Evolutionary conservation across 2,113 vertebrate genomes (phyloP).

Genomic region (Arvicanthis niloticus): DNA sequence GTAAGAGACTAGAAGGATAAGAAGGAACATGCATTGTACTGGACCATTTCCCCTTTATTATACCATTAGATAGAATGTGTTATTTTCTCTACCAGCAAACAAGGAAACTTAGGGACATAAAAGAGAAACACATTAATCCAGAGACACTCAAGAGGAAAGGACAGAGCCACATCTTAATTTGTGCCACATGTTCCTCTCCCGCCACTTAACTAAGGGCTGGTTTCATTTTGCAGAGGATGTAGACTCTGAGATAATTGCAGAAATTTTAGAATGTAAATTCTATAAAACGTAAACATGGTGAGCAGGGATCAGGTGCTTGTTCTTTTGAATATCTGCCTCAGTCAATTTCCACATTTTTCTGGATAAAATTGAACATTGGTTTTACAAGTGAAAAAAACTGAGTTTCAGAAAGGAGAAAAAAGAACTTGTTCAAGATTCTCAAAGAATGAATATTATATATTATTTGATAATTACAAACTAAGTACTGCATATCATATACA

Average conservation of each 20-base stretch:
- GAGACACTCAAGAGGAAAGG: neutral
- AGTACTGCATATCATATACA: neutral
- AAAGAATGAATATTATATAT: neutral
- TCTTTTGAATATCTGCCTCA: neutral
- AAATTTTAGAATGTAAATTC: neutral
- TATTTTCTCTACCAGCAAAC: neutral
- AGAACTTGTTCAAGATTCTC: neutral
- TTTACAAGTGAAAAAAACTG: slow-evolving; percentile 29
- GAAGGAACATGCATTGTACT: no score
- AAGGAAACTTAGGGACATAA: neutral
- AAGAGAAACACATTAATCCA: neutral
- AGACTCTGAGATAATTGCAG: neutral
- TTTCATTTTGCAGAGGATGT: neutral
- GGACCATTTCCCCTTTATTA: neutral
- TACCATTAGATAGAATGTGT: neutral
- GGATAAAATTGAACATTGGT: slow-evolving; percentile 1
- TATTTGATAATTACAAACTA: neutral
- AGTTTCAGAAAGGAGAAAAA: neutral
- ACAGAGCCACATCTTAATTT: neutral
- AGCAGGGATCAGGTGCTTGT: neutral
- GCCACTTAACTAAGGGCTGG: neutral
- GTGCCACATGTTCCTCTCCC: fast-evolving
- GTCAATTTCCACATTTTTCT: slow-evolving; percentile 8
- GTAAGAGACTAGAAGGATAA: neutral
- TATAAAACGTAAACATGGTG: neutral